Evolutionary conservation across 1,140 invertebrate genomes (phyloP), one percentile per base, ranked within the genome.

Genomic region (Zaprionus gabonicus): DNA sequence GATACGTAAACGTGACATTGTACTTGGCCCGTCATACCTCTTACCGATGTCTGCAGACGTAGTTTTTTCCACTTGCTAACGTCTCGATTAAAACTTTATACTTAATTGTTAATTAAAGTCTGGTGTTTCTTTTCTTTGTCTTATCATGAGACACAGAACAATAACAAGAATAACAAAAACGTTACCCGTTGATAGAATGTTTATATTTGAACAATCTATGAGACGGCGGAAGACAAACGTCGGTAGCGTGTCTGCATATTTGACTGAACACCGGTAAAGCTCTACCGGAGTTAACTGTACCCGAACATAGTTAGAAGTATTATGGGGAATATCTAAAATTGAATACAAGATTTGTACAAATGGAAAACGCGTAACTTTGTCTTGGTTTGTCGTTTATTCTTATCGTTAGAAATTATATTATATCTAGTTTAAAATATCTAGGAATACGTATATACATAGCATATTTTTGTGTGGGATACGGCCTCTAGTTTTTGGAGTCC

Each of bases 401-500:
- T 60, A 59, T 59, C 13, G 3, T 23, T 71, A 65, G 41, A 10
- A 44, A 57, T 36, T 71, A 71, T 23, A 28, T 41, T 71, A 71
- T 23, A 28, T 41, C 27, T 76, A 71, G 5, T 34, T 7, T 51
- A 53, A 20, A 51, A 65, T 69, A 70, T 17, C 46, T 51, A 71
- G 53, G 49, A 6, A 56, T 44, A 66, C 51, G 20, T 51, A 66
- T 12, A 10, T 12, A 46, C 38, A 51, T 51, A 17, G 41, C 7
- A 44, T 44, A 44, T 44, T 44, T 44, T 44, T 44, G 38, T 41
- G 5, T 9, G 20, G 46, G 3, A 23, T 44, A 51, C 10, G 9
- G 1, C 13, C 20, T 20, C 46, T 51, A 51, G 9, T 51, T 51
- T 13, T 12, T 25, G 20, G 7, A 34, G 9, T 34, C 46, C 46